Percentiles rank a stretch among this genome's conserved stretches.
phyloP scores from a whole-genome alignment of 2,113 vertebrate species.

The Leucoraja erinaceus region DNA sequence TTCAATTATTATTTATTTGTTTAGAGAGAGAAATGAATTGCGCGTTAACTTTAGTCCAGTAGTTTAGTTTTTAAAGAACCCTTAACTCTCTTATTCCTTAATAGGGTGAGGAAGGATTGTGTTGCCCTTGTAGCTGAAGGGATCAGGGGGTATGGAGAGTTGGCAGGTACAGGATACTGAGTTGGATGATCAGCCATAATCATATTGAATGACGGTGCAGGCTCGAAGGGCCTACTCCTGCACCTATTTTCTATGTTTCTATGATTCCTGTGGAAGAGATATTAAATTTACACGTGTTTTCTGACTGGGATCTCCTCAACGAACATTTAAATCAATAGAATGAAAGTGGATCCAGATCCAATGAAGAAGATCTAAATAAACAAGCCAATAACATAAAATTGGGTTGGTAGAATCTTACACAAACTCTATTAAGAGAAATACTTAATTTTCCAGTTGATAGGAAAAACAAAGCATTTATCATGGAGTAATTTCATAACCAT shows the following conservation, averaged over 20 bases:
- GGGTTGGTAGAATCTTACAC: background rate
- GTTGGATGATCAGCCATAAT: too few relatives aligned
- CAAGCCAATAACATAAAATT: background rate
- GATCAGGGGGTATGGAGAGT: too few relatives aligned
- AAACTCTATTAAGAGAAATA: background rate
- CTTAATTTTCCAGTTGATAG: too few relatives aligned
- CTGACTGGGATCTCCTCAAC: background rate
- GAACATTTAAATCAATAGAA: background rate
- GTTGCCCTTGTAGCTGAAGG: too few relatives aligned
- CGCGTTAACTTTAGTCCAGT: too few relatives aligned
- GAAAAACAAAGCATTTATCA: too few relatives aligned
- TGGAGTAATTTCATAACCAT: background rate
- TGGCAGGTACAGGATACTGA: too few relatives aligned
- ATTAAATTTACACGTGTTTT: background rate
- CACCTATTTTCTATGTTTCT: too few relatives aligned
- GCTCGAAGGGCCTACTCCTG: too few relatives aligned
- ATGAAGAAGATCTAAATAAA: background rate
- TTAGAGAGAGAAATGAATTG: background rate
- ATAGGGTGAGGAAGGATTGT: background rate
- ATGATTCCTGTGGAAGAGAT: background rate
- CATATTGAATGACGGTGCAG: too few relatives aligned
- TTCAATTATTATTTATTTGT: background rate
- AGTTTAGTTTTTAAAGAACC: background rate
- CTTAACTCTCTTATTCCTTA: background rate
- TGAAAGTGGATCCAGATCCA: background rate